phyloP scores from a whole-genome alignment of 2,797 vertebrate species.

The Sternarchorhynchus goeldii region DNA sequence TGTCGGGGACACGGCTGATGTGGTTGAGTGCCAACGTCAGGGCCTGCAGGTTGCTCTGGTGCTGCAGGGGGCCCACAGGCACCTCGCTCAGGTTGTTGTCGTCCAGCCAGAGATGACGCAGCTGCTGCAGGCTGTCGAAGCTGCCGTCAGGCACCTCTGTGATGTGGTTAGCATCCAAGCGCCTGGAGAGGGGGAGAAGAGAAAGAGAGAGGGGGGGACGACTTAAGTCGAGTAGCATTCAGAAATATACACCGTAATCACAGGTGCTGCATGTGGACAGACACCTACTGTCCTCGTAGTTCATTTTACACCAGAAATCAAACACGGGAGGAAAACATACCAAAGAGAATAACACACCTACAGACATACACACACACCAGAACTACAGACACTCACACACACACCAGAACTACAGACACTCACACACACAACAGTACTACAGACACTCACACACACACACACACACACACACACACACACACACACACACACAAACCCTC shows the following conservation, averaged over 20 bases:
- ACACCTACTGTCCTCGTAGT: neutral
- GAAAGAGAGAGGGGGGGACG: neutral
- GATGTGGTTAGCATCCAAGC: conserved; percentile 96
- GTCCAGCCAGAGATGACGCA: conserved; percentile 96
- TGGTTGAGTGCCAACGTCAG: conserved; percentile 93
- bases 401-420: neutral
- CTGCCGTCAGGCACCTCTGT: conserved; percentile 90
- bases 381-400: neutral
- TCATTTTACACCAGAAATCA: neutral
- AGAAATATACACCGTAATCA: neutral
- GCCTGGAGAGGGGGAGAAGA: conserved; percentile 69
- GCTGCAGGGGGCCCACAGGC: conserved; percentile 84
- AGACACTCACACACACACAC: neutral
- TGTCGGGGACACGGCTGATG: conserved; percentile 89
- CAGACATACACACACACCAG: too few species aligned
- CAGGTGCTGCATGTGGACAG: neutral
- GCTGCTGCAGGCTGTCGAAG: conserved; percentile 90
- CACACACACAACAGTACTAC: neutral
- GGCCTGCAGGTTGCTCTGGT: conserved; percentile 91
- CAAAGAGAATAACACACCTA: too few species aligned
- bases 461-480: neutral
- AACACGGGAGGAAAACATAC: too few species aligned
- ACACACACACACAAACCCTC: neutral
- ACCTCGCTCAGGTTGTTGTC: conserved; percentile 93
- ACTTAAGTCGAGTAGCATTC: neutral